phyloP scores from a whole-genome alignment of 2,888 invertebrate species.

The Pandemis corylana region DNA sequence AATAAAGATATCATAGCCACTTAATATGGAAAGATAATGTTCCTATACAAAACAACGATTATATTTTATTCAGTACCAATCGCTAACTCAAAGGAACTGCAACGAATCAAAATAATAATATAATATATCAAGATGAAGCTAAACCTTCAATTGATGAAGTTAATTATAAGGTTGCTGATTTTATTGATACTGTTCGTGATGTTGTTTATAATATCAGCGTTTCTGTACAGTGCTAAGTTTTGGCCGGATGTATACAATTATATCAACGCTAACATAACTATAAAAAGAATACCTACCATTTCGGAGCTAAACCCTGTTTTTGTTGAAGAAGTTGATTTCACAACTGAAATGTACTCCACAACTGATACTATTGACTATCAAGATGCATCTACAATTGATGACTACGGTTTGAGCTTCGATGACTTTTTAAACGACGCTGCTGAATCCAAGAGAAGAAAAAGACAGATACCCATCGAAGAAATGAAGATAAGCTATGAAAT shows the following conservation, averaged over 20 bases:
- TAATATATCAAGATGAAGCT: conserved; percentile 59
- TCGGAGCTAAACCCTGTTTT: conserved; percentile 67
- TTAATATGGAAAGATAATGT: conserved; percentile 24
- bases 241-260: conserved; percentile 78
- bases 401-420: conserved; percentile 57
- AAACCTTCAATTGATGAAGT: conserved; percentile 59
- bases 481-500: conserved; percentile 36
- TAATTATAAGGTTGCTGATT: conserved; percentile 64
- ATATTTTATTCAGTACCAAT: conserved; percentile 29
- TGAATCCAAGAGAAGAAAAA: conserved; percentile 48
- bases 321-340: conserved; percentile 54
- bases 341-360: conserved; percentile 59
- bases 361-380: conserved; percentile 59
- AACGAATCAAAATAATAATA: background rate
- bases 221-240: conserved; percentile 70
- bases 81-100: conserved; percentile 20
- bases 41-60: conserved; percentile 22
- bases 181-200: conserved; percentile 67
- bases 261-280: conserved; percentile 74
- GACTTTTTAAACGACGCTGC: conserved; percentile 56
- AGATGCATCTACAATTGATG: conserved; percentile 49
- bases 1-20: conserved; percentile 25
- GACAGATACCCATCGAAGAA: conserved; percentile 31
- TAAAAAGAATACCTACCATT: conserved; percentile 71
- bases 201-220: conserved; percentile 64